Evolutionary conservation across 2,113 vertebrate species (phyloP).

Genomic region (Protomyctophum bolini): DNA sequence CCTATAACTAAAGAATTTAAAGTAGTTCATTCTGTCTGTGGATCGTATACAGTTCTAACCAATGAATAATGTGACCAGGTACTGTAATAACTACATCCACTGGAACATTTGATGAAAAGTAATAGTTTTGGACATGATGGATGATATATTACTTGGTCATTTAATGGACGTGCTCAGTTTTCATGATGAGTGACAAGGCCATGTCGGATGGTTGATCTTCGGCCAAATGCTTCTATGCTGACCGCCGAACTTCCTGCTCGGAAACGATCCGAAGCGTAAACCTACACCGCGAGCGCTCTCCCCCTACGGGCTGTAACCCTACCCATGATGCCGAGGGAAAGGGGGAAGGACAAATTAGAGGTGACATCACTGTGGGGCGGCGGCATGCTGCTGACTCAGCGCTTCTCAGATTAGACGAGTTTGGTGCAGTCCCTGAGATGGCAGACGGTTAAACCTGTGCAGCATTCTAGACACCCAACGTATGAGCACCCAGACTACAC

Average conservation of each 20-base stretch:
- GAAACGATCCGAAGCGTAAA: conserved; percentile 34
- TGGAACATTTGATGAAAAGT: too few species aligned
- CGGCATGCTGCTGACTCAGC: conserved; percentile 26
- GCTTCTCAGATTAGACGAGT: conserved; percentile 2
- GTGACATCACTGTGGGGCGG: conserved; percentile 37
- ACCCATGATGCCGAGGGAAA: conserved; percentile 30
- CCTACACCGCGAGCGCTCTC: conserved; percentile 26
- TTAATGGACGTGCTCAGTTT: neutral
- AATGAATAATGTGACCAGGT: too few species aligned
- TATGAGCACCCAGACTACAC: too few species aligned
- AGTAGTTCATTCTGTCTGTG: too few species aligned
- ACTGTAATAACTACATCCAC: too few species aligned
- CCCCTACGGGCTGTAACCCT: conserved; percentile 1
- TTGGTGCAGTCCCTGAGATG: neutral
- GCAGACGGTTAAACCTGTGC: neutral
- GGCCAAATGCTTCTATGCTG: conserved; percentile 26
- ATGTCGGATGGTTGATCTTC: neutral
- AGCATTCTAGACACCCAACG: too few species aligned
- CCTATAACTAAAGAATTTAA: too few species aligned
- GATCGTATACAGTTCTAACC: too few species aligned
- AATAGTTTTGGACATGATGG: too few species aligned
- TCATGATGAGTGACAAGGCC: conserved; percentile 21
- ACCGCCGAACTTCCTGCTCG: conserved; percentile 22
- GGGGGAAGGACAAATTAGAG: conserved; percentile 40
- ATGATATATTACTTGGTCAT: neutral